phyloP scores from a whole-genome alignment of 1,140 invertebrate species.

The Wiebesia pumilae region DNA sequence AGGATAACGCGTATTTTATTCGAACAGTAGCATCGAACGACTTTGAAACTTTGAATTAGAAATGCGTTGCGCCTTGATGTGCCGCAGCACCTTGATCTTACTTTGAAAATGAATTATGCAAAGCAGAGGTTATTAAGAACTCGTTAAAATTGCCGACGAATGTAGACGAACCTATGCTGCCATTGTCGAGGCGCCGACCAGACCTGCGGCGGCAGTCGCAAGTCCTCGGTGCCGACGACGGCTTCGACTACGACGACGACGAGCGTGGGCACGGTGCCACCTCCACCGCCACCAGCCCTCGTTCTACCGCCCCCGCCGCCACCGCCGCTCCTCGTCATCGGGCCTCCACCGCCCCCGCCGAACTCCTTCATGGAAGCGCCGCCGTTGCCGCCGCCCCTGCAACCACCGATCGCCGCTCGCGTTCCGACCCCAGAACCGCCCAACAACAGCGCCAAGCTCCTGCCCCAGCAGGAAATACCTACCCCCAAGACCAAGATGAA shows the following conservation, averaged over 20 bases:
- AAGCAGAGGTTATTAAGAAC: background rate
- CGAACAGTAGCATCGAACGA: too few species aligned
- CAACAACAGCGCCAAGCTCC: slow-evolving; percentile 71
- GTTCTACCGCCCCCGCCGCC: slow-evolving; percentile 71
- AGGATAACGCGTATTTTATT: too few species aligned
- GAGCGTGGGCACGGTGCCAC: slow-evolving; percentile 50
- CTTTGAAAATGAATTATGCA: too few species aligned
- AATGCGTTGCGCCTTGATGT: too few species aligned
- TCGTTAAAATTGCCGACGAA: background rate
- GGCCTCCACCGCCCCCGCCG: slow-evolving; percentile 71
- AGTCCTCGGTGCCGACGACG: slow-evolving; percentile 65
- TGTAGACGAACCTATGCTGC: slow-evolving; percentile 73
- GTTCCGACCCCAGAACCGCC: slow-evolving; percentile 68
- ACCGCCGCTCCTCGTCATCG: slow-evolving; percentile 62
- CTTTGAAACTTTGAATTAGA: too few species aligned
- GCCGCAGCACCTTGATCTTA: too few species aligned
- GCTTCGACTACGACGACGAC: slow-evolving; percentile 61
- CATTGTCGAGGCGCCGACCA: slow-evolving; percentile 72
- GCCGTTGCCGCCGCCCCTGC: slow-evolving; percentile 69
- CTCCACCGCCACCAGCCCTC: slow-evolving; percentile 65
- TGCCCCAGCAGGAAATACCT: slow-evolving; percentile 91
- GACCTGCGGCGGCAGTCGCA: slow-evolving; percentile 65
- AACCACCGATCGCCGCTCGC: slow-evolving; percentile 66
- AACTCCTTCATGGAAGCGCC: slow-evolving; percentile 63
- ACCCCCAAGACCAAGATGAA: slow-evolving; percentile 95